Base-by-base conservation (phyloP, 2,888 invertebrate genomes). In the Leptinotarsa rubiginosa region DNA sequence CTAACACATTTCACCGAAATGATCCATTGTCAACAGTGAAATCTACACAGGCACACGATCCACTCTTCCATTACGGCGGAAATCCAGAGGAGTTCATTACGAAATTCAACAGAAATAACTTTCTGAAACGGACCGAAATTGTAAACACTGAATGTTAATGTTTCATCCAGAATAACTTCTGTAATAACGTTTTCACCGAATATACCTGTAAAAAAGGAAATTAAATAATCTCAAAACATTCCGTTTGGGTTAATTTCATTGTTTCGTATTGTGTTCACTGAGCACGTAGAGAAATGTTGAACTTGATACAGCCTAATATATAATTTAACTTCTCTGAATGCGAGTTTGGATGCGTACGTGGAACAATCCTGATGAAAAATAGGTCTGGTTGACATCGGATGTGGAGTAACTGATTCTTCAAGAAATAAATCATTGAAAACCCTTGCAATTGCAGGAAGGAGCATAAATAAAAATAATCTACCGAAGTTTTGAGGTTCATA, bases 241-340 rank as follows among this genome's bases (percentile, higher is more conserved):
- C 62, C 2, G 41, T 62, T 62, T 18, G 25, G 41, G 62, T 41
- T 50, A 62, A n/a, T 62, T 41, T 41, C 31, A 41, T 62, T 62
- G 62, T 16, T 16, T 12, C 0, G 7, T 41, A 62, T 62, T 62
- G 31, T 20, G 62, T 41, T 62, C 5, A 31, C 16, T 2, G 62
- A 31, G 16, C 62, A n/a, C 62, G 62, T 62, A 41, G 62, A 12
- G 31, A 41, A 62, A 62, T 62, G 62, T 62, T 62, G 62, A 62
- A 62, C 41, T 41, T 62, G 41, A 31, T 22, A 22, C 15, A 15
- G 31, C 15, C 31, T n/a, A 31, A 62, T 31, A 62, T 62, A 59
- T 59, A 13, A 59, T 59, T 20, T 15, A 22, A 59, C 59, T 59
- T 59, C 7, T 59, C 13, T 20, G 15, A 25, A 62, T 13, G 62